These are phyloP conservation scores for Bombus pascuorum DNA, from an alignment of 1,140 invertebrate genomes.

Conservation along the genomic window DNA sequence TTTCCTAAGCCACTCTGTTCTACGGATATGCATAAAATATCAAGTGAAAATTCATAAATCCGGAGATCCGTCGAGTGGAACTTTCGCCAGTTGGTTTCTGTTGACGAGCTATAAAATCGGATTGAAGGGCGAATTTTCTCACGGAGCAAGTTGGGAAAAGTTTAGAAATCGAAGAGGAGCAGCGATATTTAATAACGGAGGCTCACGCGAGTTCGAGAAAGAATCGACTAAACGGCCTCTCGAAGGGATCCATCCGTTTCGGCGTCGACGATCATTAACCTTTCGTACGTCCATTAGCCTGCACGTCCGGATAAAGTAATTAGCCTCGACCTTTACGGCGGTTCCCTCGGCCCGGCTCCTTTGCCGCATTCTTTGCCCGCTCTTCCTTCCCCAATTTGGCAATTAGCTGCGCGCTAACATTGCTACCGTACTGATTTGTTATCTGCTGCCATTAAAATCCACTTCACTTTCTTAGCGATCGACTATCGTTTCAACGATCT, in stretches of 20 bases:
- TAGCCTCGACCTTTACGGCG: conserved; percentile 66
- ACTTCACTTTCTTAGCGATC: not conserved
- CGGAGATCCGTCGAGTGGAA: not conserved
- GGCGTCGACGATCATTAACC: conserved; percentile 63
- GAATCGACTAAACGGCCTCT: conserved; percentile 46
- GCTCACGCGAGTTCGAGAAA: conserved; percentile 41
- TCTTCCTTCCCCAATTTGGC: conserved; percentile 67
- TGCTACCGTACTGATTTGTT: conserved; percentile 54
- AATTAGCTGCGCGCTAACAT: conserved; percentile 69
- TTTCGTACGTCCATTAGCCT: conserved; percentile 51
- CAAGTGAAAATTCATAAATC: conserved; percentile 5
- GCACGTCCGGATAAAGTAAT: conserved; percentile 75
- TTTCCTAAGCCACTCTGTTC: not conserved
- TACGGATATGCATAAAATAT: conserved; percentile 14
- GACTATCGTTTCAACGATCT: not conserved
- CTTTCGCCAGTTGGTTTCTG: not conserved
- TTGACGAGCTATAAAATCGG: not conserved
- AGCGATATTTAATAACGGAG: conserved; percentile 50
- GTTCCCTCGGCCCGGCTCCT: conserved; percentile 39
- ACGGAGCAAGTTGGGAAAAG: no score
- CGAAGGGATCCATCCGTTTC: conserved; percentile 56
- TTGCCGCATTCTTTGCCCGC: conserved; percentile 50
- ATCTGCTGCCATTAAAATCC: conserved; percentile 10
- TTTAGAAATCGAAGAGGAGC: no score
- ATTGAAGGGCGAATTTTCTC: not conserved